Evolutionary conservation across 2,888 invertebrate genomes (phyloP).

Genomic region (Drosophila eohydei): DNA sequence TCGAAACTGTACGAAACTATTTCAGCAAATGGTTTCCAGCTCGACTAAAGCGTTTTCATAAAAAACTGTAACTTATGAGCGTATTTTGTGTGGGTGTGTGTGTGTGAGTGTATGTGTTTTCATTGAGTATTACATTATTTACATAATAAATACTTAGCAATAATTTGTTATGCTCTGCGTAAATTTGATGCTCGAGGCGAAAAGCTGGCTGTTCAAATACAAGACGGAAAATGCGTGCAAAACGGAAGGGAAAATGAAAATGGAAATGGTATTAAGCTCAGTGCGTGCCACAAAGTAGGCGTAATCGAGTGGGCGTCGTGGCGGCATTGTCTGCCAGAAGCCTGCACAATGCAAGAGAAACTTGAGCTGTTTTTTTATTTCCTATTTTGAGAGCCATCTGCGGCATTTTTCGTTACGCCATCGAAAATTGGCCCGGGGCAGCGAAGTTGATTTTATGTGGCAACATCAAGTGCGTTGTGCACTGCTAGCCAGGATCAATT

Average conservation of each 20-base stretch:
- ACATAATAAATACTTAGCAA: slow-evolving; percentile 74
- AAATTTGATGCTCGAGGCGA: slow-evolving; percentile 60
- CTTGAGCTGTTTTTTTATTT: neutral
- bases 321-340: slow-evolving; percentile 15
- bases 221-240: slow-evolving; percentile 4
- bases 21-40: slow-evolving; percentile 31
- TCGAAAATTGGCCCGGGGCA: slow-evolving; percentile 55
- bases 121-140: slow-evolving; percentile 69
- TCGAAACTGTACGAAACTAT: slow-evolving; percentile 45
- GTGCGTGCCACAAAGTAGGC: slow-evolving; percentile 8
- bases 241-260: slow-evolving; percentile 2
- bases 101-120: slow-evolving; percentile 6
- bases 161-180: slow-evolving; percentile 68
- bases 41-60: slow-evolving; percentile 34
- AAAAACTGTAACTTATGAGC: slow-evolving; percentile 43
- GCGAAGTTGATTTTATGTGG: slow-evolving; percentile 59
- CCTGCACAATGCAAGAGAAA: slow-evolving; percentile 24
- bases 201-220: slow-evolving; percentile 14
- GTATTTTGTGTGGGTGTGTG: neutral
- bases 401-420: slow-evolving; percentile 37
- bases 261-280: slow-evolving; percentile 32
- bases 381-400: slow-evolving; percentile 54
- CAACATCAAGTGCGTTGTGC: neutral
- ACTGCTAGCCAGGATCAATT: slow-evolving; percentile 22
- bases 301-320: slow-evolving; percentile 26